These are phyloP conservation scores for Petrolisthes manimaculis DNA, from an alignment of 2,888 invertebrate genomes.

Conservation along the genomic window DNA sequence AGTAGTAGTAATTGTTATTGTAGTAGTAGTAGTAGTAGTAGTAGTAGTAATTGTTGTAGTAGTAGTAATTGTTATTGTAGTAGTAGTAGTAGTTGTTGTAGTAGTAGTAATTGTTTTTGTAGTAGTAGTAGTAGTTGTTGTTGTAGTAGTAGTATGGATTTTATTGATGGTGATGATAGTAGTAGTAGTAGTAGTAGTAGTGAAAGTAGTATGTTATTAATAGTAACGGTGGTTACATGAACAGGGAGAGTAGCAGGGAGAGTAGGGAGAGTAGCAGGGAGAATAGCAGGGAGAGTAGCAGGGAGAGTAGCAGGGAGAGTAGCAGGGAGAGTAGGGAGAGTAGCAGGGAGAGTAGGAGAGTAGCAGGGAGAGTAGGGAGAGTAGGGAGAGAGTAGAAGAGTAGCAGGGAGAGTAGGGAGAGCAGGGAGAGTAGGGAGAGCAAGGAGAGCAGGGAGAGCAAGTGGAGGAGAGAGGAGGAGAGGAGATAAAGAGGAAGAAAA, in stretches of 20 bases:
- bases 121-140: neutral
- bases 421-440: neutral
- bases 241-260: neutral
- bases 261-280: neutral
- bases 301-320: neutral
- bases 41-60: too few species aligned
- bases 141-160: neutral
- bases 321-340: neutral
- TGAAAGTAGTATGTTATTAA: neutral
- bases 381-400: neutral
- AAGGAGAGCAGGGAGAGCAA: neutral
- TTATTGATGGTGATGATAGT: neutral
- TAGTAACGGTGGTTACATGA: neutral
- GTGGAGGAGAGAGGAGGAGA: neutral
- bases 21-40: too few species aligned
- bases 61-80: too few species aligned
- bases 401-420: neutral
- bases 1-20: too few species aligned
- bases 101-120: constrained; percentile 1
- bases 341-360: neutral
- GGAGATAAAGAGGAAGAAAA: too few species aligned
- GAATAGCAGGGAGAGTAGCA: neutral
- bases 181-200: constrained; percentile 13
- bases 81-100: constrained; percentile 2
- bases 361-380: neutral